Evolutionary conservation across 2,113 vertebrate genomes (phyloP), one percentile per base, ranked within the genome.

Genomic region (Fregetta grallaria): DNA sequence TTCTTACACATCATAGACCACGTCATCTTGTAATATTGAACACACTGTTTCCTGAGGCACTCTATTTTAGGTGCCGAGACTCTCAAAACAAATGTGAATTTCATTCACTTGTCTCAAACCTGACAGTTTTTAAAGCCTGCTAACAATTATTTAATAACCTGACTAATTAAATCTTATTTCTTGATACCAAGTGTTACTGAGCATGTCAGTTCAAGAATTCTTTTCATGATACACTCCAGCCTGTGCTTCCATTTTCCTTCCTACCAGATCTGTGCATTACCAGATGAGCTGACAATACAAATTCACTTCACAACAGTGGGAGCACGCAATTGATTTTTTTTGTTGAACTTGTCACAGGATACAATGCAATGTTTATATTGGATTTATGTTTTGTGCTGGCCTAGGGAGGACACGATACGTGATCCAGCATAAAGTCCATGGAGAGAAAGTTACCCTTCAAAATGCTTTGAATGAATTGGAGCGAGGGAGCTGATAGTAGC

Each of bases 341-440:
- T 38, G 18, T 84, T 96, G 50, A 93, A 77, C 40, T 90, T 66
- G 50, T 53, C 62, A 82, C 23, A 26, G 85, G 36, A 85, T 47
- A 94, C 49, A 86, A 94, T 70, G 72, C 75, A 66, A 83, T 84
- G 83, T 94, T 94, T 92, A 53, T 77, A 88, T 50, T 92, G 45
- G 79, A 76, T 92, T 94, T 92, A 76, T 73, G 34, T 61, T 86
- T 90, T 93, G 61, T 80, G 71, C 36, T 73, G 82, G 78, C 32
- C 72, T 80, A 55, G 20, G 55, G 82, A 78, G 20, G 44, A 56
- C 47, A 52, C 2, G 1, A 65, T 66, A 77, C 0, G 2, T 72
- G 82, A 76, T 82, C 49, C 66, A 86, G 53, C 71, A 83, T 88
- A 19, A 90, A 80, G 75, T 49, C 67, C 49, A 26, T n/a, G 36